These are phyloP conservation scores for Chiloscyllium plagiosum DNA, from an alignment of 2,113 vertebrate species.

Conservation along the genomic window DNA sequence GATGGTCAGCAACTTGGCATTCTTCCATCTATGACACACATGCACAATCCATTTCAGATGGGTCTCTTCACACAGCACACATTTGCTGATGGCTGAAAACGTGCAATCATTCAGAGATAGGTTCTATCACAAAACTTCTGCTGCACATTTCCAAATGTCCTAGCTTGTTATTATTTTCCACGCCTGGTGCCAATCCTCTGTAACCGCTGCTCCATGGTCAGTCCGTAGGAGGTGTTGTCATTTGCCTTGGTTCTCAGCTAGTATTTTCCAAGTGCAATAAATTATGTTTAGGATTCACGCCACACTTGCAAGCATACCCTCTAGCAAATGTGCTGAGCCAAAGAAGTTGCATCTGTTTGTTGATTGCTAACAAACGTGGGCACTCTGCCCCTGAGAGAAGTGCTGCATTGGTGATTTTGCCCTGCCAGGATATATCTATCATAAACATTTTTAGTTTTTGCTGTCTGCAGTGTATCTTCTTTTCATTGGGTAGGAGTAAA, in stretches of 20 bases:
- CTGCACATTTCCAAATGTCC: neutral
- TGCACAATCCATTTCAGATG: neutral
- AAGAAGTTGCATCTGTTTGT: neutral
- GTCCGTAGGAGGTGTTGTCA: neutral
- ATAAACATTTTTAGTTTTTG: too few species aligned
- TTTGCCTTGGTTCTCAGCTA: neutral
- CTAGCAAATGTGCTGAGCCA: too few species aligned
- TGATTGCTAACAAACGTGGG: neutral
- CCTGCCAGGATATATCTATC: neutral
- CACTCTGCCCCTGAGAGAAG: neutral
- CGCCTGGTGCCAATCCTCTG: neutral
- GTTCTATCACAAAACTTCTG: neutral
- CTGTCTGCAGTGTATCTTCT: too few species aligned
- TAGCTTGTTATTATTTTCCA: neutral
- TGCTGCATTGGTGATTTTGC: neutral
- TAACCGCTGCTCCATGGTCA: neutral
- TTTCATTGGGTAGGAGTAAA: neutral
- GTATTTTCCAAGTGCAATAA: neutral
- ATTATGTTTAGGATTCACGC: neutral
- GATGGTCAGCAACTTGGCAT: too few species aligned
- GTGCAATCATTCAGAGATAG: neutral
- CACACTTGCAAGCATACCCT: neutral
- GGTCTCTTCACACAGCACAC: neutral
- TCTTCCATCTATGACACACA: too few species aligned
- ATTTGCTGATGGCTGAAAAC: neutral